These are phyloP conservation scores for Itoplectis maculator DNA, from an alignment of 2,888 invertebrate genomes.

Conservation along the genomic window DNA sequence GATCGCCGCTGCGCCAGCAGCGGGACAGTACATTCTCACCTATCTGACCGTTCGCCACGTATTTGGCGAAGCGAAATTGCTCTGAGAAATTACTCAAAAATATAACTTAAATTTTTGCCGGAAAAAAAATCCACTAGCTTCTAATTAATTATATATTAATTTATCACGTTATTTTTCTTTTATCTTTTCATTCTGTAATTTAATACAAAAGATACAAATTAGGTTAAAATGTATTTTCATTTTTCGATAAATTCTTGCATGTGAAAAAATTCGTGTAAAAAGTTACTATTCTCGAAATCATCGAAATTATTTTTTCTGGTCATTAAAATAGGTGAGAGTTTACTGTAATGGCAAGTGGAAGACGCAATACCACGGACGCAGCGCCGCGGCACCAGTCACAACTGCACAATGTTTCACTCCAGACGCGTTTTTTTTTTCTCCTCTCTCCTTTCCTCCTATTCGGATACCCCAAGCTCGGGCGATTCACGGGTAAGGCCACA, in stretches of 20 bases:
- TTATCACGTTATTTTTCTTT: too few relatives aligned
- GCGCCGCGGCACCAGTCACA: conserved; percentile 28
- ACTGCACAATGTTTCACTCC: conserved; percentile 29
- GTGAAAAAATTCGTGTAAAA: too few relatives aligned
- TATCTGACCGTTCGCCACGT: neutral
- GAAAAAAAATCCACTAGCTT: too few relatives aligned
- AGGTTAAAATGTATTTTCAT: neutral
- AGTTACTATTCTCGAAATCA: too few relatives aligned
- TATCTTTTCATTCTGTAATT: too few relatives aligned
- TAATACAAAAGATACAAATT: too few relatives aligned
- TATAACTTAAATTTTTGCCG: too few relatives aligned
- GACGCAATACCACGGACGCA: conserved; percentile 19
- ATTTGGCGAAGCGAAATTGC: neutral
- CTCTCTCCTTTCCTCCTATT: neutral
- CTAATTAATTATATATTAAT: too few relatives aligned
- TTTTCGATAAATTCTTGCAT: neutral
- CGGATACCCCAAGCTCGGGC: conserved; percentile 29
- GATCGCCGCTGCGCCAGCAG: conserved; percentile 19
- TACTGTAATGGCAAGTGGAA: neutral
- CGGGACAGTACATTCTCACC: neutral
- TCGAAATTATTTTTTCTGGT: neutral
- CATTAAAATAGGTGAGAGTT: conserved; percentile 7
- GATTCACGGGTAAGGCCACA: conserved; percentile 47
- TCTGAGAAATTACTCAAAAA: neutral
- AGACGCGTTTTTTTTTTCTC: conserved; percentile 1